A percentile compares a stretch with the other conserved stretches of the same genome.
phyloP scores from a whole-genome alignment of 1,140 invertebrate species.

The Lucilia cuprina region DNA sequence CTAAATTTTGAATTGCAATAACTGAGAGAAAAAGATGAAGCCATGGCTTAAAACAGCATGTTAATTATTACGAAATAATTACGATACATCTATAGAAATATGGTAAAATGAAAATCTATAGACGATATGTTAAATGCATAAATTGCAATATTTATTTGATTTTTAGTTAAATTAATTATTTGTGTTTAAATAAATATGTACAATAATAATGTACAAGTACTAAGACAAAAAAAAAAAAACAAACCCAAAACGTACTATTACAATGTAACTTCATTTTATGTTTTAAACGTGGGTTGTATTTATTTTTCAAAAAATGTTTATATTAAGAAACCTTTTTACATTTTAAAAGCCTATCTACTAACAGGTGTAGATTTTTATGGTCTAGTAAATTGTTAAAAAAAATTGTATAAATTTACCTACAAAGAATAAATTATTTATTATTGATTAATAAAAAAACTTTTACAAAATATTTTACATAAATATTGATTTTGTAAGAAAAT shows the following conservation, averaged over 20 bases:
- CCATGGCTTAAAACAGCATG: neutral
- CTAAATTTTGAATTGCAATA: neutral
- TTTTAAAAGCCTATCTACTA: neutral
- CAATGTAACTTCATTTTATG: neutral
- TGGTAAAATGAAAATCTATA: neutral
- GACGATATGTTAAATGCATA: conserved; percentile 1
- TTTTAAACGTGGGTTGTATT: neutral
- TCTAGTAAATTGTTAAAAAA: neutral
- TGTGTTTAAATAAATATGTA: no score
- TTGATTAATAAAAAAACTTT: neutral
- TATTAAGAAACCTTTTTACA: neutral
- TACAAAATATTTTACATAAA: neutral
- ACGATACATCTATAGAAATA: no score
- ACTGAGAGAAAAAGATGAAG: neutral
- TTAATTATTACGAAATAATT: neutral
- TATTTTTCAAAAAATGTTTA: neutral
- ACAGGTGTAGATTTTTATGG: neutral
- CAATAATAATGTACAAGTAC: no score
- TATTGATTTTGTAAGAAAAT: neutral
- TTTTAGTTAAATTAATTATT: neutral
- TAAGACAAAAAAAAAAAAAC: neutral
- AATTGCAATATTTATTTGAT: neutral
- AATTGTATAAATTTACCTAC: neutral
- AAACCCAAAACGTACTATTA: neutral
- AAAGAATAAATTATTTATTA: neutral